Conservation (phyloP, 2,797 vertebrate species). For the Pipistrellus kuhlii region DNA sequence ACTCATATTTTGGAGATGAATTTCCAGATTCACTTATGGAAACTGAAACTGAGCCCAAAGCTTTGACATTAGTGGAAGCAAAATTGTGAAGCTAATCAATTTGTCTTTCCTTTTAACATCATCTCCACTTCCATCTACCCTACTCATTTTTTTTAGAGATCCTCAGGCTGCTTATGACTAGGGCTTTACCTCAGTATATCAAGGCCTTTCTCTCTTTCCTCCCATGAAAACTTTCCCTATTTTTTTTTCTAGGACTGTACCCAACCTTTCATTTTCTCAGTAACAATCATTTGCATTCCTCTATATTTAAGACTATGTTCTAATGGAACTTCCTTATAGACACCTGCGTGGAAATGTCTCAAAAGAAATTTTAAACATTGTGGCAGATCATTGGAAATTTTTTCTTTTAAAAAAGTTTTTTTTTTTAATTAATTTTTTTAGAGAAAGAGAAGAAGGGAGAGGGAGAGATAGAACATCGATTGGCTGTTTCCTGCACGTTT, state of each 20-base stretch:
- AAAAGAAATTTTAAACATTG: constrained; percentile 52
- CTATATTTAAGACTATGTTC: not conserved
- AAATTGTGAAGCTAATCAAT: not conserved
- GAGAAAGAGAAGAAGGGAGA: too few relatives aligned
- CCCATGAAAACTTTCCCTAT: not conserved
- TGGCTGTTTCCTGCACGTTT: too few relatives aligned
- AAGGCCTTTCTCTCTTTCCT: not conserved
- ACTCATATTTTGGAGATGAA: not conserved
- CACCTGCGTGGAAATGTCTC: constrained; percentile 14
- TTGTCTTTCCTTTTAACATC: not conserved
- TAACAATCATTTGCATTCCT: not conserved
- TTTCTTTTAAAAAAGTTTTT: not conserved
- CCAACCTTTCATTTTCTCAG: not conserved
- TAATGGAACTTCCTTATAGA: not conserved
- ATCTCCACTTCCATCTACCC: not conserved
- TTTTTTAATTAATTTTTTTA: too few relatives aligned
- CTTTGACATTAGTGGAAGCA: constrained; percentile 4
- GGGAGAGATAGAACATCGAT: too few relatives aligned
- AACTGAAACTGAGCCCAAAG: not conserved
- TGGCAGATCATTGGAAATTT: not conserved
- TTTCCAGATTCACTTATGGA: too few relatives aligned
- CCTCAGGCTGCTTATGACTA: not conserved
- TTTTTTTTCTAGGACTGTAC: not conserved
- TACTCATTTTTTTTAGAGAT: not conserved
- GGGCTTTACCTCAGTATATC: not conserved